Conservation (phyloP, 1,140 invertebrate genomes). For the Globodera rostochiensis region DNA sequence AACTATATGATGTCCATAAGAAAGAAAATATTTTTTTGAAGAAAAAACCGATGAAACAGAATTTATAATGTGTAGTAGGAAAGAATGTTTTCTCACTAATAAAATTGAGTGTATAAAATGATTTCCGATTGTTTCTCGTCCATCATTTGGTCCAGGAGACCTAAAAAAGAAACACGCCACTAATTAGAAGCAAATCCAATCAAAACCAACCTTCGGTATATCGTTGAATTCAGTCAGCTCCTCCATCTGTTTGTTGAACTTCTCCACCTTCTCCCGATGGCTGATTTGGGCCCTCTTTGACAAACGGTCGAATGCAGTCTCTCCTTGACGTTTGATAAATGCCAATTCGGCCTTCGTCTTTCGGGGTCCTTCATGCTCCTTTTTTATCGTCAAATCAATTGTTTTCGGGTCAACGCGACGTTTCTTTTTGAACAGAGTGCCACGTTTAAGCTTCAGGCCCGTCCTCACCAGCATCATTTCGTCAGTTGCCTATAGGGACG, state of each 20-base stretch:
- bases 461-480: constrained; percentile 45
- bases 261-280: constrained; percentile 62
- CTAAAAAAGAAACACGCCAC: constrained; percentile 9
- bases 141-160: constrained; percentile 41
- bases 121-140: neutral
- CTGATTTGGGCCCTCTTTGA: constrained; percentile 60
- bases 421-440: constrained; percentile 52
- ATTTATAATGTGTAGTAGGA: neutral
- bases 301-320: constrained; percentile 57
- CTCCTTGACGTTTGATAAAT: constrained; percentile 46
- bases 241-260: constrained; percentile 63
- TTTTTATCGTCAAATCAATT: constrained; percentile 65
- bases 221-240: constrained; percentile 65
- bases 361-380: constrained; percentile 45
- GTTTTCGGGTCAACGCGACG: constrained; percentile 49
- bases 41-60: neutral
- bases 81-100: neutral
- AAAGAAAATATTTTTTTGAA: too few species aligned
- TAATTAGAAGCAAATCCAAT: neutral
- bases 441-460: constrained; percentile 63
- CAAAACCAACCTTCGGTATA: constrained; percentile 59
- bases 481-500: neutral
- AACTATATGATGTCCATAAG: too few species aligned
- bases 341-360: constrained; percentile 63
- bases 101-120: neutral